A percentile compares a stretch with the other conserved stretches of the same genome.
Evolutionary conservation across 2,888 invertebrate genomes (phyloP).

Genomic region (Drosophila infuscata): DNA sequence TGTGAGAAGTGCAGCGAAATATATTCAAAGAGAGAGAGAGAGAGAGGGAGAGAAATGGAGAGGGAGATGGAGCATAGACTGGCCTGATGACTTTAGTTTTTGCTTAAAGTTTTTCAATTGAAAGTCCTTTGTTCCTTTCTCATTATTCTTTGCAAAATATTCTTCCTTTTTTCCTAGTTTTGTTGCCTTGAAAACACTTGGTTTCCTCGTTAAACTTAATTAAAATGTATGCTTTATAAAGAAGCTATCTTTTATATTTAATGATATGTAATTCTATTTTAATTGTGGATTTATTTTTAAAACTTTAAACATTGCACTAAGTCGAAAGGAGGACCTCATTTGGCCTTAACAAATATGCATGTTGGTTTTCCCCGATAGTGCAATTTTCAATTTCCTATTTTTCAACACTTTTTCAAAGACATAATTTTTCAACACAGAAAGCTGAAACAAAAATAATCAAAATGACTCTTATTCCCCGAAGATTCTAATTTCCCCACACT

Average conservation of each 20-base stretch:
- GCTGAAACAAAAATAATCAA: background rate
- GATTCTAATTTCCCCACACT: background rate
- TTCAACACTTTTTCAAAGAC: too few relatives aligned
- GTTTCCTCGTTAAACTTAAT: background rate
- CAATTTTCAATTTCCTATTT: too few relatives aligned
- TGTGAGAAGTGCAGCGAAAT: slow-evolving; percentile 9
- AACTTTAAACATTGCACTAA: background rate
- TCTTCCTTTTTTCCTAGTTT: too few relatives aligned
- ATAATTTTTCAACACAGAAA: background rate
- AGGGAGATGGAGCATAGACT: background rate
- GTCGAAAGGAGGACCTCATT: background rate
- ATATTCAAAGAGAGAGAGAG: background rate
- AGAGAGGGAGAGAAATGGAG: background rate
- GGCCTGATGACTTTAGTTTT: background rate
- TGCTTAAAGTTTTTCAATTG: background rate
- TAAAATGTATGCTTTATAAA: background rate
- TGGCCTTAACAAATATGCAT: background rate
- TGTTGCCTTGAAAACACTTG: too few relatives aligned
- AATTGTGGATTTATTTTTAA: background rate
- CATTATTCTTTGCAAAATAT: background rate
- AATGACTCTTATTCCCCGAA: too few relatives aligned
- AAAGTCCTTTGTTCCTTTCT: background rate
- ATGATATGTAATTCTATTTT: background rate
- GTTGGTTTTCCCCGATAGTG: too few relatives aligned
- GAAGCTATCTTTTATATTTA: background rate